Base-by-base conservation (phyloP, 2,113 vertebrate genomes). In the Ptilorrhoa leucosticta region DNA sequence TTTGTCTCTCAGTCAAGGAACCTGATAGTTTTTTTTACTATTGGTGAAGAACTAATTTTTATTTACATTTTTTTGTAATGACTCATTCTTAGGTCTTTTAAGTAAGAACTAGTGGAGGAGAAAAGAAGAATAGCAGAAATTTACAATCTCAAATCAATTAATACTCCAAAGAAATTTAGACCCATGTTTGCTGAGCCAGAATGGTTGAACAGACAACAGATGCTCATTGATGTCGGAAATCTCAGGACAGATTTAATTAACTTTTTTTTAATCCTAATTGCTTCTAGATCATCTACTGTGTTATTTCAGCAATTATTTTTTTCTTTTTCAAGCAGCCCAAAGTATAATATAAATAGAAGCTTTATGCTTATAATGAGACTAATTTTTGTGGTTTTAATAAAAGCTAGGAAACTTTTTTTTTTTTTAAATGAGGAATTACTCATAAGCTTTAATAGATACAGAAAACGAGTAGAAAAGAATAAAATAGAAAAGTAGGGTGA, bases 181-280 rank as follows among this genome's bases (percentile, higher is more conserved):
- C 8, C 16, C 33, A 6, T 60, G 17, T 88, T 88, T 69, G 26
- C 33, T 79, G 63, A 87, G 35, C 19, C 78, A 78, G 86, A 94
- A 89, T 58, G 23, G n/a, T 28, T 71, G 61, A 80, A 40, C 64
- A 63, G 45, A 57, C 76, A 94, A 76, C 65, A 96, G 77, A 69
- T 94, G 90, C 69, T 88, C 48, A 79, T 65, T 2, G 24, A 68
- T 92, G 89, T 87, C 0, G 7, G 65, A 83, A 93, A 87, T 93
- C 83, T 94, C 86, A 66, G 92, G 69, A 64, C 86, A 92, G 81
- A 83, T 84, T 85, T 93, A 96, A 90, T 95, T 94, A 91, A 69
- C 27, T 39, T 91, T 75, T 68, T 78, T 77, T 15, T 12, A 65
- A 35, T 53, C 44, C 42, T 80, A 91, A 84, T 94, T 94, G 35